Evolutionary conservation across 1,140 invertebrate genomes (phyloP).

Genomic region (Cylas formicarius): DNA sequence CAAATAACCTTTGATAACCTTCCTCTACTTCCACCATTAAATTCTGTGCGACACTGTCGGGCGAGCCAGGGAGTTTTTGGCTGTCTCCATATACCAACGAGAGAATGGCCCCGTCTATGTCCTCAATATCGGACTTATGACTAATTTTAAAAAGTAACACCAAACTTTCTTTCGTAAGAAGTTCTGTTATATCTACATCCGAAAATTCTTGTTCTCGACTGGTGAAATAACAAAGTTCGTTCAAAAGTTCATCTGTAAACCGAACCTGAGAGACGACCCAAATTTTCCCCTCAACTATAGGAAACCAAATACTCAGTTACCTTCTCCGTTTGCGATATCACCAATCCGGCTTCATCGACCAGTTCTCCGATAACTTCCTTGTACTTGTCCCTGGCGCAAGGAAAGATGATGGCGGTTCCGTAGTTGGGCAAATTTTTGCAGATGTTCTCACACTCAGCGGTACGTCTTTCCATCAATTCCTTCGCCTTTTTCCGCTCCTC

Average conservation of each 20-base stretch:
- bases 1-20: too few relatives aligned
- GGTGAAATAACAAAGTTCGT: conserved; percentile 25
- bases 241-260: conserved; percentile 21
- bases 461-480: conserved; percentile 39
- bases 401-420: conserved; percentile 35
- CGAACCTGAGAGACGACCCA: conserved; percentile 13
- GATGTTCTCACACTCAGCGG: conserved; percentile 42
- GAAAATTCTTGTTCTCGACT: conserved; percentile 13
- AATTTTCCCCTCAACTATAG: neutral
- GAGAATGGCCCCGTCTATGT: conserved; percentile 22
- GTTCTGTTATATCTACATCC: conserved; percentile 22
- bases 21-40: conserved; percentile 20
- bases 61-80: conserved; percentile 27
- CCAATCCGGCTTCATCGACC: conserved; percentile 27
- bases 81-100: conserved; percentile 21
- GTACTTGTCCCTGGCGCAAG: conserved; percentile 30
- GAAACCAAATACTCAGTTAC: conserved; percentile 13
- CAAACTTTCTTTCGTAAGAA: conserved; percentile 13
- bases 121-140: conserved; percentile 10
- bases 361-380: conserved; percentile 32
- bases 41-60: conserved; percentile 30
- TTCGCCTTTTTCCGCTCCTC: conserved; percentile 37
- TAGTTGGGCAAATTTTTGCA: conserved; percentile 43
- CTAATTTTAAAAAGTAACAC: conserved; percentile 18
- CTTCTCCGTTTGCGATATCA: conserved; percentile 27